Percentiles rank a stretch among this genome's conserved stretches.
Evolutionary conservation across 2,113 vertebrate genomes (phyloP).

Genomic region (Onychorhynchus coronatus): DNA sequence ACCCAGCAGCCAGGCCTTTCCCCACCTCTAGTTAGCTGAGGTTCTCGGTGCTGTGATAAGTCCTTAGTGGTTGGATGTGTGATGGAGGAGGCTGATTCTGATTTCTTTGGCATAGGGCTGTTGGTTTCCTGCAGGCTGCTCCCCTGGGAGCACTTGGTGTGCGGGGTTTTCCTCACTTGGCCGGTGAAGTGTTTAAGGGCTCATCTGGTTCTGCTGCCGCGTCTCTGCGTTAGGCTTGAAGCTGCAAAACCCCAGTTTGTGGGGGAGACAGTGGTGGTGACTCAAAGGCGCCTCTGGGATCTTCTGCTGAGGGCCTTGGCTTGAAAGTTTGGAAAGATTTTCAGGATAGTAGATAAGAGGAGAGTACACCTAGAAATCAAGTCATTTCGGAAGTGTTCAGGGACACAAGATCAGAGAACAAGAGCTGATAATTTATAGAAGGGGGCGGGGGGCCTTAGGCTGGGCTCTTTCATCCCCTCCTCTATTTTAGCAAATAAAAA

Average conservation of each 20-base stretch:
- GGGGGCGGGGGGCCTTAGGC: background rate
- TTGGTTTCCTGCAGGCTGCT: background rate
- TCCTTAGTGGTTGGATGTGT: background rate
- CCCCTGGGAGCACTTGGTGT: background rate
- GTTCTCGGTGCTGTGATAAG: background rate
- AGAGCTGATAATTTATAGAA: background rate
- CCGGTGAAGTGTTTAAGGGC: background rate
- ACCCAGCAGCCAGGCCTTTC: background rate
- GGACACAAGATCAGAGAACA: background rate
- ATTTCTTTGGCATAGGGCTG: background rate
- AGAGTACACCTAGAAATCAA: background rate
- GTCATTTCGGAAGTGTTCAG: background rate
- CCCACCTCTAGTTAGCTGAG: background rate
- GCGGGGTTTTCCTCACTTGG: background rate
- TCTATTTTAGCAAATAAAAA: slow-evolving; percentile 38
- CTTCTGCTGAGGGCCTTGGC: background rate
- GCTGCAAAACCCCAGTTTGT: background rate
- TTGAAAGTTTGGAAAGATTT: background rate
- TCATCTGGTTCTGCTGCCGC: background rate
- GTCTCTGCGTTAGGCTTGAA: background rate
- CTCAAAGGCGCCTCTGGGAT: background rate
- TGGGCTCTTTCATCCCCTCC: slow-evolving; percentile 19
- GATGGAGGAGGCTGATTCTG: background rate
- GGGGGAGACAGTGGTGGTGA: background rate
- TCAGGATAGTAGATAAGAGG: background rate